Evolutionary conservation across 2,888 invertebrate species (phyloP), one percentile per base, ranked within the genome.

Genomic region (Ephialtes manifestator): DNA sequence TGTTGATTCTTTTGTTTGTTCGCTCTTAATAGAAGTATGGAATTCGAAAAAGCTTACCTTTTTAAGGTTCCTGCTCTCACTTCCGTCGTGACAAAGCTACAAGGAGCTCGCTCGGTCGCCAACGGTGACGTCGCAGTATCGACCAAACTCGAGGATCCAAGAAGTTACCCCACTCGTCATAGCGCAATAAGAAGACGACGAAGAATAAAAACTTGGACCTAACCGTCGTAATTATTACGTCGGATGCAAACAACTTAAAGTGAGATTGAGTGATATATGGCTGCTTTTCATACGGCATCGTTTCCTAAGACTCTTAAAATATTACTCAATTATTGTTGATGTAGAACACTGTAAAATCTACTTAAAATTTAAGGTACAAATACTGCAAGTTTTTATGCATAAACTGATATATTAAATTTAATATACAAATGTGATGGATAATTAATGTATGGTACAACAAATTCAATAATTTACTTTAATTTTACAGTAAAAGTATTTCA

Each of bases 41-140:
- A 31, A 24, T 31, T 24, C 1, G 58, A 24, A 82, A 86, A 84
- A 82, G 75, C 60, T 83, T 85, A 86, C 88, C 80, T 80, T 84
- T 86, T 74, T 79, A 31, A 70, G 79, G 58, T 79, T 81, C 72
- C 67, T 46, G 63, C 28, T 51, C 71, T 68, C 74, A 83, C 82
- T 84, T 81, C 75, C 83, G 79, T 76, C 67, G 72, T 74, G 82
- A 79, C 68, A 60, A 74, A 80, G 83, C 70, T 71, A 18, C 43
- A 63, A 43, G 74, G 82, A 53, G 74, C 71, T 65, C 20, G 74
- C 48, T 24, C 60, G 18, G 86, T 88, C 75, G 86, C 80, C 83
- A 81, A 75, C 65, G 83, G 77, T 87, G 77, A 88, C 88, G 58
- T 71, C 53, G 35, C 31, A n/a, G 15, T 80, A 88, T 88, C 87